Conservation (phyloP, 35 echinoderm and acorn worm genomes). For the Ophioderma brevispina region DNA sequence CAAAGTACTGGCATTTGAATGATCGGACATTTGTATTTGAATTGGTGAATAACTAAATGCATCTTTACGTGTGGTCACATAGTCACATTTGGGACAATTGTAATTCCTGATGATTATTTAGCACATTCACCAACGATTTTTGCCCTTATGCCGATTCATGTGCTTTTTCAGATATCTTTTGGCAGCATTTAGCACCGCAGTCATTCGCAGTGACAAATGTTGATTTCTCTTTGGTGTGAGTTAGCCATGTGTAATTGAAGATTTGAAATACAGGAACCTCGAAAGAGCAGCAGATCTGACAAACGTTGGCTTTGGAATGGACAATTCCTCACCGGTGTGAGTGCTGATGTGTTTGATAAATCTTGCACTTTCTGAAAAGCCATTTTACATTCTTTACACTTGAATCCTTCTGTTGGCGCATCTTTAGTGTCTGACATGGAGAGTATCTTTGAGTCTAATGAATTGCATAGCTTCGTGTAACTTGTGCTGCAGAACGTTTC, state of each 20-base stretch:
- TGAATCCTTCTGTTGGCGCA: background rate
- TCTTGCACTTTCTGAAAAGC: background rate
- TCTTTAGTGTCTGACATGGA: background rate
- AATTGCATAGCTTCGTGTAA: too few species aligned
- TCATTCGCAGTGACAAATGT: background rate
- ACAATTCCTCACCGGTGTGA: background rate
- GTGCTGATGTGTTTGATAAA: background rate
- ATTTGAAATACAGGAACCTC: background rate
- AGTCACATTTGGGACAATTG: background rate
- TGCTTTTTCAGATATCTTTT: background rate
- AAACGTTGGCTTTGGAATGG: background rate
- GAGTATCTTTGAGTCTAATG: background rate
- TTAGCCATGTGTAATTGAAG: background rate
- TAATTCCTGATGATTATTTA: background rate
- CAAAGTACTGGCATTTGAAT: background rate
- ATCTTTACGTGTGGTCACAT: background rate
- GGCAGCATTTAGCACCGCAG: background rate
- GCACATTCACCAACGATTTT: background rate
- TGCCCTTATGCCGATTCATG: background rate
- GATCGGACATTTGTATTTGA: background rate
- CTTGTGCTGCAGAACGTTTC: too few species aligned
- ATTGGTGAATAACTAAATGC: background rate
- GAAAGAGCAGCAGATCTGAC: background rate
- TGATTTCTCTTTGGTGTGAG: background rate
- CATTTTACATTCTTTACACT: background rate